Evolutionary conservation across 2,888 invertebrate species (phyloP).

Genomic region (Drosophila hawaiiensis): DNA sequence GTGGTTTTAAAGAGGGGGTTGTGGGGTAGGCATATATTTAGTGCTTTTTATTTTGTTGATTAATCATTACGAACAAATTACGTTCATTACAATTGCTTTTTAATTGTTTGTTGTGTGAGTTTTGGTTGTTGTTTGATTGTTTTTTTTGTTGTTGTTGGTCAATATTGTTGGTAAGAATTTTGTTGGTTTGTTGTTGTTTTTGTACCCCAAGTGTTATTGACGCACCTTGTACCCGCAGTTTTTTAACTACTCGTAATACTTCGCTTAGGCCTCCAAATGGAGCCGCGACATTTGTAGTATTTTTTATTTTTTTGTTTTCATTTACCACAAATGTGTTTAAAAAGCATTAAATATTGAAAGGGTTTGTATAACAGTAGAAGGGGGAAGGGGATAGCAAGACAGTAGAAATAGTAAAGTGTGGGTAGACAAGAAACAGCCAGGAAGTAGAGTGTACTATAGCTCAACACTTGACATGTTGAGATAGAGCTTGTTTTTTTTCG

Average conservation of each 20-base stretch:
- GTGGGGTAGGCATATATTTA: constrained; percentile 72
- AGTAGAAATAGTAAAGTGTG: constrained; percentile 25
- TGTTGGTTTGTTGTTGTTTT: constrained; percentile 40
- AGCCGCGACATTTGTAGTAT: constrained; percentile 29
- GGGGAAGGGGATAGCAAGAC: constrained; percentile 46
- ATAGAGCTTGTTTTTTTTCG: constrained; percentile 6
- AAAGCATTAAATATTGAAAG: constrained; percentile 62
- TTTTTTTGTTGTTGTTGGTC: constrained; percentile 60
- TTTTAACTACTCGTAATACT: constrained; percentile 42
- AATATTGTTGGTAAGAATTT: constrained; percentile 51
- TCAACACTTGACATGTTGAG: constrained; percentile 12
- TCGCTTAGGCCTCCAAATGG: constrained; percentile 37
- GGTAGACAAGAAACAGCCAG: constrained; percentile 28
- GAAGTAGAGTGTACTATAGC: constrained; percentile 8
- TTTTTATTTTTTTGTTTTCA: neutral
- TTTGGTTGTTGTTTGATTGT: constrained; percentile 44
- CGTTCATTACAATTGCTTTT: constrained; percentile 71
- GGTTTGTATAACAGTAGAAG: constrained; percentile 30
- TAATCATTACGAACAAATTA: constrained; percentile 73
- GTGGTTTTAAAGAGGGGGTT: constrained; percentile 34
- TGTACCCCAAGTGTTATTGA: constrained; percentile 71
- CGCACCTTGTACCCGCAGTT: constrained; percentile 75
- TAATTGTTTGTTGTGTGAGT: constrained; percentile 67
- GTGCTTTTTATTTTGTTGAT: constrained; percentile 82
- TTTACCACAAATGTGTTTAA: constrained; percentile 39